Conservation (phyloP, 2,797 vertebrate genomes). For the Tamandua tetradactyla region DNA sequence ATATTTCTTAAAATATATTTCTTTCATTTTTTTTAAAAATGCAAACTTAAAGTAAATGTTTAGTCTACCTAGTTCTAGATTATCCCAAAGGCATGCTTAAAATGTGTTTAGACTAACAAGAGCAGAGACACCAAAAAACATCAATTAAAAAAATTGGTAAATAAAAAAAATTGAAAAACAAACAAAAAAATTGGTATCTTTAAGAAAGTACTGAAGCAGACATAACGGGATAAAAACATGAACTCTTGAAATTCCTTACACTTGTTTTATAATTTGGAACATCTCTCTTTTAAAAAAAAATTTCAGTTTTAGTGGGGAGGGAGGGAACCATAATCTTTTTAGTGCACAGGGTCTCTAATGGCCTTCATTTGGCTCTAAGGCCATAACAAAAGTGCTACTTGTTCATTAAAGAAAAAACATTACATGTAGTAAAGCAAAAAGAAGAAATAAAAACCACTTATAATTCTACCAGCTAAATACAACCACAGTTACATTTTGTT, state of each 20-base stretch:
- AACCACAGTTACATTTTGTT: neutral
- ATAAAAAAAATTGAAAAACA: no score
- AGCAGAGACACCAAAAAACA: neutral
- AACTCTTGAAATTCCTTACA: neutral
- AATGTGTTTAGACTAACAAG: neutral
- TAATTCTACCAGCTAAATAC: neutral
- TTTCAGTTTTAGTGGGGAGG: neutral
- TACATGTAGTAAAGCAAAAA: neutral
- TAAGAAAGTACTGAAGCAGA: neutral
- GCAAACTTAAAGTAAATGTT: neutral
- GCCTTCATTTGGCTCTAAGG: neutral
- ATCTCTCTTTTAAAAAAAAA: neutral
- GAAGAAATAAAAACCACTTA: neutral
- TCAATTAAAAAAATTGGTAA: neutral
- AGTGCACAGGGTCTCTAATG: neutral
- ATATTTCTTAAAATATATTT: neutral
- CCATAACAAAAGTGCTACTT: neutral
- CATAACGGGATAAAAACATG: neutral
- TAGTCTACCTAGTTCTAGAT: neutral
- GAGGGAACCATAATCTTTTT: neutral
- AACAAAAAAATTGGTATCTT: neutral
- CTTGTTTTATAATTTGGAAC: neutral
- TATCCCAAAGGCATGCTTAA: neutral
- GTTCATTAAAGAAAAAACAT: neutral
- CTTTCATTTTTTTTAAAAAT: neutral